These are phyloP conservation scores for Macrobrachium nipponense DNA, from an alignment of 1,140 invertebrate genomes.

Conservation along the genomic window DNA sequence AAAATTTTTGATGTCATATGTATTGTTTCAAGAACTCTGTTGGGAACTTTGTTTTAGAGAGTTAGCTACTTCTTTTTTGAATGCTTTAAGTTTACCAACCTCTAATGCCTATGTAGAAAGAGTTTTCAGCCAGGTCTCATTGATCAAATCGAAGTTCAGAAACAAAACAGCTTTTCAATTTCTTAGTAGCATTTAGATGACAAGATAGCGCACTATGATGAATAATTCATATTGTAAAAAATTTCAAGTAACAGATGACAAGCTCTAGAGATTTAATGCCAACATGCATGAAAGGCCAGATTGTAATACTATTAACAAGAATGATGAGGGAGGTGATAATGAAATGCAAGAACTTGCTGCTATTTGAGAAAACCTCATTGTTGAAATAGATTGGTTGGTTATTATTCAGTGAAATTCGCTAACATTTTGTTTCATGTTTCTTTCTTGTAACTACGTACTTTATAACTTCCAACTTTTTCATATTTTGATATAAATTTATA, in stretches of 20 bases:
- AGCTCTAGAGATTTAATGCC: not conserved
- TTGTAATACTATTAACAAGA: not conserved
- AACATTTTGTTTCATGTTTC: too few species aligned
- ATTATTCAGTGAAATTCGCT: too few species aligned
- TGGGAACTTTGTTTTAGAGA: constrained; percentile 9
- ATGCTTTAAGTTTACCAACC: constrained; percentile 9
- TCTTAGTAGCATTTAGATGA: constrained; percentile 31
- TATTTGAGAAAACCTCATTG: too few species aligned
- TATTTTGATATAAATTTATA: too few species aligned
- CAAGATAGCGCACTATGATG: constrained; percentile 8
- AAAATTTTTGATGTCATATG: constrained; percentile 14
- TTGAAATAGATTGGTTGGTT: too few species aligned
- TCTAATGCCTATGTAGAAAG: constrained; percentile 22
- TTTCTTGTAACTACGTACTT: too few species aligned
- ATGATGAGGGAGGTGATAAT: constrained; percentile 5
- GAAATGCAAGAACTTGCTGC: not conserved
- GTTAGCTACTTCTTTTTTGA: constrained; percentile 5
- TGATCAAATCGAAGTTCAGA: constrained; percentile 4
- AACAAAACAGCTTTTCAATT: not conserved
- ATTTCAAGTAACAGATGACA: constrained; percentile 23
- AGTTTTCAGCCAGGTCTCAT: constrained; percentile 15
- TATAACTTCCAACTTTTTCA: too few species aligned
- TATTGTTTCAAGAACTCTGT: constrained; percentile 17
- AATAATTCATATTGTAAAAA: constrained; percentile 24
- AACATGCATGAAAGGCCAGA: not conserved